Evolutionary conservation across 2,113 vertebrate species (phyloP).

Genomic region (Oreotragus oreotragus): DNA sequence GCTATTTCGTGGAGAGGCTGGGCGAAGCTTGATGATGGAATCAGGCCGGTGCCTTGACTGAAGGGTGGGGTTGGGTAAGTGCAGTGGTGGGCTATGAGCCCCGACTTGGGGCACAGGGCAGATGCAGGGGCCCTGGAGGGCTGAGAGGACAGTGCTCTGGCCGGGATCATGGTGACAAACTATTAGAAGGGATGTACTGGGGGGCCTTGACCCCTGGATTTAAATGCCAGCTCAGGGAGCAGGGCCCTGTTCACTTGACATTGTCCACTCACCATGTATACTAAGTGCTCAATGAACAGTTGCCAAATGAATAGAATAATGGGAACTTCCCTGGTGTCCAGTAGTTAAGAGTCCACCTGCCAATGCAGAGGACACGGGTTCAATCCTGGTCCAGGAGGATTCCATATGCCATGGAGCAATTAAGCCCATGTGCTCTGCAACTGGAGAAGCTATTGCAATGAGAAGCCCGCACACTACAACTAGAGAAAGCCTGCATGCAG

Average conservation of each 20-base stretch:
- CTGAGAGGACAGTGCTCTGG: not conserved
- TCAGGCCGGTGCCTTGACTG: not conserved
- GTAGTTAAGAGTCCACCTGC: not conserved
- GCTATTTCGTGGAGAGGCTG: not conserved
- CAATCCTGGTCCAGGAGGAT: not conserved
- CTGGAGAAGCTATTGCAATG: not conserved
- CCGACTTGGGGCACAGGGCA: too few relatives aligned
- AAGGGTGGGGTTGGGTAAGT: not conserved
- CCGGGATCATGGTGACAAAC: accelerated
- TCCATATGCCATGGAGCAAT: not conserved
- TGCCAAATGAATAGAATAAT: not conserved
- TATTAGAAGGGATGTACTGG: not conserved
- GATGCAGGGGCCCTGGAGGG: too few relatives aligned
- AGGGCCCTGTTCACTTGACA: not conserved
- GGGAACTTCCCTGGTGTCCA: not conserved
- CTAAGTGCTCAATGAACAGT: not conserved
- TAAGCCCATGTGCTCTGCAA: not conserved
- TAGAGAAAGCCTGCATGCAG: not conserved
- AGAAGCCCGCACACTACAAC: not conserved
- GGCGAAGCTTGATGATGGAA: not conserved
- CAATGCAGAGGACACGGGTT: not conserved
- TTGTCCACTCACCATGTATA: too few relatives aligned
- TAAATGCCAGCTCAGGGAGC: not conserved
- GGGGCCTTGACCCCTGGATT: not conserved
- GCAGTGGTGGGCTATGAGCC: not conserved